A percentile compares a stretch with the other conserved stretches of the same genome.
phyloP scores from a whole-genome alignment of 2,888 invertebrate species.

The Mylabris sibirica region DNA sequence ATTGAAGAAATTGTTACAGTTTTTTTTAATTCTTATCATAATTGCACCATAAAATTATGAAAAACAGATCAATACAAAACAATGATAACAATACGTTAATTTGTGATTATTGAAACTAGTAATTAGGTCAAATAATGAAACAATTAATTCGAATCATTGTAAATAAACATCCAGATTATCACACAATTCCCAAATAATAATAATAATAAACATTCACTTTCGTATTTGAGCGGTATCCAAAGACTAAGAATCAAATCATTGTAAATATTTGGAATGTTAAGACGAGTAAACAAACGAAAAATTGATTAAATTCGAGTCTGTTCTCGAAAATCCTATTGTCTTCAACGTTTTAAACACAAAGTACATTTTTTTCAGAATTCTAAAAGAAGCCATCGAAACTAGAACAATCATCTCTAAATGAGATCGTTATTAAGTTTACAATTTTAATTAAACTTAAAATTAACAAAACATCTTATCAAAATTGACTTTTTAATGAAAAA shows the following conservation, averaged over 20 bases:
- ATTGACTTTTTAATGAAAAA: background rate
- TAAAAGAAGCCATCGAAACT: too few relatives aligned
- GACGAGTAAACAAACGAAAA: too few relatives aligned
- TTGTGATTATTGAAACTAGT: background rate
- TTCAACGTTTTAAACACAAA: too few relatives aligned
- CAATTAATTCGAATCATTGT: background rate
- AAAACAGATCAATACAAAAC: background rate
- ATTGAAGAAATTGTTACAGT: background rate
- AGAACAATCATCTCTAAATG: too few relatives aligned
- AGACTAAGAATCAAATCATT: too few relatives aligned
- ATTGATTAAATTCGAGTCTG: too few relatives aligned
- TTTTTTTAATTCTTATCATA: background rate
- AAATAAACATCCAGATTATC: background rate
- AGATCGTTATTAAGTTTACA: too few relatives aligned
- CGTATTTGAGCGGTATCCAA: too few relatives aligned
- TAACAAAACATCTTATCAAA: background rate
- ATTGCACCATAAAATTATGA: background rate
- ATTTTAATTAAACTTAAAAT: too few relatives aligned
- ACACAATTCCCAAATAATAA: background rate
- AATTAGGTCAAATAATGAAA: background rate
- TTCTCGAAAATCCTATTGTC: too few relatives aligned
- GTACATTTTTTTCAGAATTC: too few relatives aligned
- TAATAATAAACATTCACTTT: background rate
- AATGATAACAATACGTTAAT: constrained; percentile 6
- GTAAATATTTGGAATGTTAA: too few relatives aligned